Percentiles rank a stretch among this genome's conserved stretches.
Evolutionary conservation across 2,113 vertebrate species (phyloP).

Genomic region (Eolophus roseicapilla): DNA sequence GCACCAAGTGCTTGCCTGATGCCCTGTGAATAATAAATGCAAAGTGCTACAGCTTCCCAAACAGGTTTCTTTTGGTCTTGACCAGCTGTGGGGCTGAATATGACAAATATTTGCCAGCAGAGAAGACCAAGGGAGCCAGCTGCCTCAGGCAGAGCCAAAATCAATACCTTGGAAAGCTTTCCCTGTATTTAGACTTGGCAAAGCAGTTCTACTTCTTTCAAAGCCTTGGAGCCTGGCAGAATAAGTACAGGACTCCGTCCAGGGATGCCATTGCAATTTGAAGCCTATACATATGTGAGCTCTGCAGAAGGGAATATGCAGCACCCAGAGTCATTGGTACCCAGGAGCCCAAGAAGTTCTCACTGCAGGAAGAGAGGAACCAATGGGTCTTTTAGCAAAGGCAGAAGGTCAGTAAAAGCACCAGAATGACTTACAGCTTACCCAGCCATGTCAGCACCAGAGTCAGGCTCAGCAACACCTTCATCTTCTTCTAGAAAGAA

Average conservation of each 20-base stretch:
- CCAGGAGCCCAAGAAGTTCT: not conserved
- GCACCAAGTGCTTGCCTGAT: not conserved
- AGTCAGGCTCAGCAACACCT: constrained; percentile 19
- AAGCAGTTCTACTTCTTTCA: not conserved
- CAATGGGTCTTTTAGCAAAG: not conserved
- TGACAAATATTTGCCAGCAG: not conserved
- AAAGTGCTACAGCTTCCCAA: constrained; percentile 3
- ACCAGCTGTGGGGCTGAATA: not conserved
- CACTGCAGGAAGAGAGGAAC: not conserved
- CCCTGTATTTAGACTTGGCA: not conserved
- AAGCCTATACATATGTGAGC: accelerated
- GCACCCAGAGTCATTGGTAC: not conserved
- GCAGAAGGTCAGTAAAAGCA: not conserved
- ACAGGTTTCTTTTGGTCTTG: not conserved
- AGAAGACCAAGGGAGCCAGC: not conserved
- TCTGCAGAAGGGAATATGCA: not conserved
- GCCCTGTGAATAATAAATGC: not conserved
- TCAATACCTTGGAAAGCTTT: not conserved
- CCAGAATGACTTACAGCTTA: constrained; percentile 29
- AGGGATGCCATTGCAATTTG: not conserved
- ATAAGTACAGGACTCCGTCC: not conserved
- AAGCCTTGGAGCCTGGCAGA: not conserved
- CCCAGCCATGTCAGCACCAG: constrained; percentile 51
- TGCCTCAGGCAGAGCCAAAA: not conserved
- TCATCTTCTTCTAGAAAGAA: not conserved